Evolutionary conservation across 2,113 vertebrate genomes (phyloP), one percentile per base, ranked within the genome.

Genomic region (Aspidoscelis tigris): DNA sequence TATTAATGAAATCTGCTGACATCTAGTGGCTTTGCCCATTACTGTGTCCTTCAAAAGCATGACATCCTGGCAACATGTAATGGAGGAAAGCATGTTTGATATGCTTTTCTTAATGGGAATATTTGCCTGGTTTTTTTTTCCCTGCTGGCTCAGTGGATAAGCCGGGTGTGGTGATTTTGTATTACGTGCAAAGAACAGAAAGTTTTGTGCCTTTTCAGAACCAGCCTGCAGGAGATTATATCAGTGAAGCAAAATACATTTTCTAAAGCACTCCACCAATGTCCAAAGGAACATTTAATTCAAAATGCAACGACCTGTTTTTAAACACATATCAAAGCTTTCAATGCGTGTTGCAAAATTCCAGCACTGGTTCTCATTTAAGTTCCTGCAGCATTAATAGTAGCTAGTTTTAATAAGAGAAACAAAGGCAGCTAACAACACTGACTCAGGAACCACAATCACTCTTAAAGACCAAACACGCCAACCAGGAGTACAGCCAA

Each of bases 21-120:
- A 95, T 92, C 96, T 96, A 94, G 94, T 91, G 96, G 95, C 47
- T 74, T 26, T 44, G 53, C 0, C 10, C 44, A 0, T 64, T 9
- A 55, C 5, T 7, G 18, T 90, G 18, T 22, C 33, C 47, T 74
- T 1, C 0, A 0, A 0, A 71, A 86, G 86, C 0, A 0, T 2
- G 6, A 5, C 5, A 47, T 2, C 0, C 20, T 22, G n/a, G 39
- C 44, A 75, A 68, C 16, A 53, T 44, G 1, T 5, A 65, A 80
- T n/a, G 0, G 26, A 80, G n/a, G 0, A 41, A 78, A 61, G 0
- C 18, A 76, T 5, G 11, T 77, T 80, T 26, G 6, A 1, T 44
- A 2, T 24, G 11, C 66, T 7, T 1, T 33, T 66, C 64, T 43
- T 10, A 14, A 64, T 58, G 47, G 44, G 43, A n/a, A 43, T 4